A percentile compares a stretch with the other conserved stretches of the same genome.
phyloP scores from a whole-genome alignment of 2,797 vertebrate species.

The Spea hammondii region DNA sequence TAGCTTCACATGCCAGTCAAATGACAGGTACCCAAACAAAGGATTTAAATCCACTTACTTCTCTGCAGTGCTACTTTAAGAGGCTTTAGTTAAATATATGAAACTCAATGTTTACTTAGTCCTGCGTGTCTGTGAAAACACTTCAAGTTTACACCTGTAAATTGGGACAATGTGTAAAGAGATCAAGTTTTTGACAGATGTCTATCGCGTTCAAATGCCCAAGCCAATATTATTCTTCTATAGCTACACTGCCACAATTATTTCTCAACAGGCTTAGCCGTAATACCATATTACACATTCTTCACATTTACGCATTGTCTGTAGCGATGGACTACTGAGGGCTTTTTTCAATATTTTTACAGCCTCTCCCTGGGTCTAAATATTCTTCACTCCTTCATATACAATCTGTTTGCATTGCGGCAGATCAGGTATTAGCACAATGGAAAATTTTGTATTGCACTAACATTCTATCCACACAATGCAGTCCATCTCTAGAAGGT shows the following conservation, averaged over 20 bases:
- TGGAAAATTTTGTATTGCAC: not conserved
- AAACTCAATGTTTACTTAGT: slow-evolving; percentile 19
- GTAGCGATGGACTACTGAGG: slow-evolving; percentile 47
- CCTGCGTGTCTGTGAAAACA: slow-evolving; percentile 37
- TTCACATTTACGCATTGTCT: slow-evolving; percentile 25
- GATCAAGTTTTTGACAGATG: slow-evolving; percentile 34
- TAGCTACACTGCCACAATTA: slow-evolving; percentile 44
- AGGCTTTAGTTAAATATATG: slow-evolving; percentile 3
- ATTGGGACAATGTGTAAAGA: slow-evolving; percentile 17
- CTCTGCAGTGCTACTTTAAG: slow-evolving; percentile 13
- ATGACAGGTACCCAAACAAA: slow-evolving; percentile 47
- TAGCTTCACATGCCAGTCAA: slow-evolving; percentile 45
- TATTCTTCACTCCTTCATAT: not conserved
- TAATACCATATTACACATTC: slow-evolving; percentile 57
- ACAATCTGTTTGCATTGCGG: not conserved
- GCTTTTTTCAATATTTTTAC: slow-evolving; percentile 53
- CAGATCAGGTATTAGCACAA: not conserved
- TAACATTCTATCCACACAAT: too few relatives aligned
- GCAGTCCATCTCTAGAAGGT: too few relatives aligned
- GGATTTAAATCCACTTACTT: slow-evolving; percentile 48
- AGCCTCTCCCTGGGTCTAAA: slow-evolving; percentile 53
- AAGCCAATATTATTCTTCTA: slow-evolving; percentile 45
- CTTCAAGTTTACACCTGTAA: slow-evolving; percentile 36
- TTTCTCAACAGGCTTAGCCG: slow-evolving; percentile 52
- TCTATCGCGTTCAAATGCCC: slow-evolving; percentile 34